A percentile compares a stretch with the other conserved stretches of the same genome.
These are phyloP conservation scores for Drosophila paracracens DNA, from an alignment of 2,888 invertebrate genomes.

Conservation along the genomic window DNA sequence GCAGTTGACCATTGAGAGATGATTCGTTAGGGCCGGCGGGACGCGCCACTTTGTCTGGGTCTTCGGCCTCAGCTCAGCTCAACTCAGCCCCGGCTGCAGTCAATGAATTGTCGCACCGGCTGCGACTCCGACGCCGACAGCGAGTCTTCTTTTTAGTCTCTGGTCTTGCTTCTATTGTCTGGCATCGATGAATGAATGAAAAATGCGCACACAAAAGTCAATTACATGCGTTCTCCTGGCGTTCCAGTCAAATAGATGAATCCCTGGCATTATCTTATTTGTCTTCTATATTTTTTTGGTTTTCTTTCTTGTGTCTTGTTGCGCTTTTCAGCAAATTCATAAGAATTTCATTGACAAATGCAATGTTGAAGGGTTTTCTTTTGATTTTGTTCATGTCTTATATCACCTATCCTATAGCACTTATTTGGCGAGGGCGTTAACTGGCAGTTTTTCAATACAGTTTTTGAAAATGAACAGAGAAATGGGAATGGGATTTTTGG, in stretches of 20 bases:
- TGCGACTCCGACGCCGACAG: conserved; percentile 11
- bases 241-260: conserved; percentile 34
- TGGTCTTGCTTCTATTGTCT: conserved; percentile 36
- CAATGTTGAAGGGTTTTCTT: conserved; percentile 62
- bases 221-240: conserved; percentile 76
- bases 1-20: conserved; percentile 46
- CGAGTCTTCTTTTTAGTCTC: conserved; percentile 32
- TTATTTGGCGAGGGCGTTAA: conserved; percentile 52
- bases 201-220: conserved; percentile 79
- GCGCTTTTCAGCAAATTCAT: conserved; percentile 72
- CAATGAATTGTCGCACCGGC: conserved; percentile 75
- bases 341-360: conserved; percentile 51
- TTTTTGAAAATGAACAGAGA: not conserved
- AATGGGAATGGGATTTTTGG: not conserved
- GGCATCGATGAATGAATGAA: conserved; percentile 69
- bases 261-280: conserved; percentile 57
- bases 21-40: conserved; percentile 62
- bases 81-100: conserved; percentile 36
- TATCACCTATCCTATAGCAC: conserved; percentile 22
- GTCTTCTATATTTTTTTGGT: conserved; percentile 21
- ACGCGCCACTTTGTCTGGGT: conserved; percentile 69
- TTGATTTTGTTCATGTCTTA: conserved; percentile 5
- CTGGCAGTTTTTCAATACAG: not conserved
- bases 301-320: conserved; percentile 56
- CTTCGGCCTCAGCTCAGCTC: conserved; percentile 20